Evolutionary conservation across 2,797 vertebrate species (phyloP), one percentile per base, ranked within the genome.

Genomic region (Alcedo quadribrachys): DNA sequence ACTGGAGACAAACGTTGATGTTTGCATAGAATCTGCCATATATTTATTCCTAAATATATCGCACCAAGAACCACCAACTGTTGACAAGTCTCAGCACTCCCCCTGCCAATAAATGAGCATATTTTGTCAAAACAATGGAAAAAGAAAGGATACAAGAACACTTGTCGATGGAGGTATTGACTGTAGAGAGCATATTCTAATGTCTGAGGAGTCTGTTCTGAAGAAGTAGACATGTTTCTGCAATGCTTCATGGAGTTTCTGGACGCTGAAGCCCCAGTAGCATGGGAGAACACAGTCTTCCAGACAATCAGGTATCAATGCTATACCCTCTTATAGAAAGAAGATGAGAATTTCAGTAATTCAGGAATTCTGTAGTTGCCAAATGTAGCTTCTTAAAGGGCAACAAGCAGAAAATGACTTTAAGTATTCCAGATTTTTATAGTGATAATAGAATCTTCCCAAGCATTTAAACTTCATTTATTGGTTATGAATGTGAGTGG

Each of bases 241-340:
- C 79, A 99, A 97, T 0, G 97, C 98, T 50, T 96, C 96, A 5
- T 99, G 98, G 33, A 99, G 94, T 33, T 97, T 98, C 32, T 97
- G 96, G 30, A 99, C 97, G 8, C 97, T 97, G 96, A 99, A 99
- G 65, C 99, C 99, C 99, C 99, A 99, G 95, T 98, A 99, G 96
- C 98, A 99, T 10, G 97, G 99, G 7, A 99, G 98, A 66, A 98
- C 78, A 88, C 98, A 98, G 10, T 98, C 97, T 97, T 99, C 98
- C 95, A 99, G 97, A 74, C 99, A 99, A 73, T 97, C 97, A 13
- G 98, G 96, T 53, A 58, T 97, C 96, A 99, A 51, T 1, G 92
- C 94, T 30, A 98, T 85, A 14, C 99, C 99, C n/a, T 96, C 99
- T 98, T 8, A 69, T 8, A 86, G 63, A 87, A 77, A 89, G 71